A percentile compares a stretch with the other conserved stretches of the same genome.
These are phyloP conservation scores for Anguilla rostrata DNA, from an alignment of 2,113 vertebrate species.

Conservation along the genomic window DNA sequence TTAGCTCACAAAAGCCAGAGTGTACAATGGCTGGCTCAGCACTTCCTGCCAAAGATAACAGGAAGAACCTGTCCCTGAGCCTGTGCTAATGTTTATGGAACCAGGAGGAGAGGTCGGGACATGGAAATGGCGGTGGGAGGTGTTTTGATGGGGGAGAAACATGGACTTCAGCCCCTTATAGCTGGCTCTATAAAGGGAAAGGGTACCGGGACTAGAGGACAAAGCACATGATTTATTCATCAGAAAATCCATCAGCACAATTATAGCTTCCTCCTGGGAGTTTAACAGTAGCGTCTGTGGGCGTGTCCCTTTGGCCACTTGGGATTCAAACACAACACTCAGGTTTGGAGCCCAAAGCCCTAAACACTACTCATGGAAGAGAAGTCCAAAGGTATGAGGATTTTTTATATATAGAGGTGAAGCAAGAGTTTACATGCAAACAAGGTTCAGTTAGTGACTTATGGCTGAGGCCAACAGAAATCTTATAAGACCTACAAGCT, in stretches of 20 bases:
- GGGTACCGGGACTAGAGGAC: background rate
- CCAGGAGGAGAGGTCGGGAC: background rate
- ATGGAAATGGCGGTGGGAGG: conserved; percentile 3
- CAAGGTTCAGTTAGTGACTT: background rate
- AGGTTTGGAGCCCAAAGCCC: background rate
- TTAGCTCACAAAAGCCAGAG: background rate
- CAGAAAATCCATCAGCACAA: background rate
- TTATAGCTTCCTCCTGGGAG: background rate
- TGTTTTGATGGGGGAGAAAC: background rate
- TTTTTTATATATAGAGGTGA: background rate
- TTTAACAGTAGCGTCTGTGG: background rate
- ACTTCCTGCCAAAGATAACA: conserved; percentile 58
- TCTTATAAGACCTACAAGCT: background rate
- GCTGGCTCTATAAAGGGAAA: background rate
- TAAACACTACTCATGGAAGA: background rate
- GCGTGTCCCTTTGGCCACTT: background rate
- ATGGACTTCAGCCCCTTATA: background rate
- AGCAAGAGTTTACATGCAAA: background rate
- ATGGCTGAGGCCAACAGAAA: background rate
- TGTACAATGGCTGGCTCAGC: conserved; percentile 24
- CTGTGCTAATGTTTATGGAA: conserved; percentile 22
- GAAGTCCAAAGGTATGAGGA: background rate
- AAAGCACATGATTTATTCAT: background rate
- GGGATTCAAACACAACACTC: background rate
- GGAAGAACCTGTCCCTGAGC: conserved; percentile 49